Conservation (phyloP, 2,888 invertebrate species). For the Rhogogaster chlorosoma region DNA sequence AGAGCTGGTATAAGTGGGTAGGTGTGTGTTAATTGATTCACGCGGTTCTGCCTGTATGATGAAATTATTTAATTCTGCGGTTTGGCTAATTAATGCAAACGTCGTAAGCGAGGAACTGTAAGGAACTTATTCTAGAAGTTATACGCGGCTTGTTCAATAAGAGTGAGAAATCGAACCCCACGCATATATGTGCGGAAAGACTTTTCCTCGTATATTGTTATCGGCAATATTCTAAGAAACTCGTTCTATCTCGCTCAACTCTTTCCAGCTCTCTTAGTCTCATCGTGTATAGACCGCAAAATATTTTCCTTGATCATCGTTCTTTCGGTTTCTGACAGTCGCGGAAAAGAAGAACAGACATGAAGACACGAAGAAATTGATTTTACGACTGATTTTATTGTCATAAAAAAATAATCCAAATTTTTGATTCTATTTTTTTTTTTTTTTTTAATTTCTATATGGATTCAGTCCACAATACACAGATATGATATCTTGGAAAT, state of each 20-base stretch:
- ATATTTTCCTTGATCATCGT: neutral
- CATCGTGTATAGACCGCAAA: neutral
- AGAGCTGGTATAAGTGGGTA: neutral
- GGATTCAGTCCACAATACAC: too few species aligned
- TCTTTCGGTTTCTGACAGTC: neutral
- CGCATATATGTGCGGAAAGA: neutral
- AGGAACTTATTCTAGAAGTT: neutral
- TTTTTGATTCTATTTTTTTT: neutral
- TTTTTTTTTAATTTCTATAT: neutral
- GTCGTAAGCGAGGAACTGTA: neutral
- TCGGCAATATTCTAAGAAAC: neutral
- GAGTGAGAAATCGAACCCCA: neutral
- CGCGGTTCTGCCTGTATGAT: neutral
- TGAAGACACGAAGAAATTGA: neutral
- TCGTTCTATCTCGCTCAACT: neutral
- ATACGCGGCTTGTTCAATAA: neutral
- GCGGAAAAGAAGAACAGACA: neutral
- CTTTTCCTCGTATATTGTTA: neutral
- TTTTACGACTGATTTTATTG: neutral
- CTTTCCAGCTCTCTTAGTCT: neutral
- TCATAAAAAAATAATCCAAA: too few species aligned
- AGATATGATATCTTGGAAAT: neutral
- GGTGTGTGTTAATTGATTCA: neutral
- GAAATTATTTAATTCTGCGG: neutral
- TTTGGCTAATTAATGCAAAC: neutral